A percentile compares a stretch with the other conserved stretches of the same genome.
Conservation (phyloP, 1,140 invertebrate genomes). For the Drosophila triauraria region DNA sequence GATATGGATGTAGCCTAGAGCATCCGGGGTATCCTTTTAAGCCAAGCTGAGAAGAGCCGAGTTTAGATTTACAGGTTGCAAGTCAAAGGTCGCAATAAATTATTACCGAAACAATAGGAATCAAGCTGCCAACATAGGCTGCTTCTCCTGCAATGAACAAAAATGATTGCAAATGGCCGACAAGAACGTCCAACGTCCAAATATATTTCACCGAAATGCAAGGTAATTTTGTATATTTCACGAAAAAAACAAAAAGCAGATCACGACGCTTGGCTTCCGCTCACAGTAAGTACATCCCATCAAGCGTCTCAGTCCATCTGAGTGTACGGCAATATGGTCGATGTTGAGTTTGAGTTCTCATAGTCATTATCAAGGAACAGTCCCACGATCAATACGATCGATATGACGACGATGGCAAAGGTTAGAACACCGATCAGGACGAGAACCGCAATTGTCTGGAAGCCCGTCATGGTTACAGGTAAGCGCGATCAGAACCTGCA, state of each 20-base stretch:
- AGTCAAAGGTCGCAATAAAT: too few species aligned
- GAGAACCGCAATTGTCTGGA: not conserved
- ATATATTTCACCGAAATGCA: not conserved
- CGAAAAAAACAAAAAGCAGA: not conserved
- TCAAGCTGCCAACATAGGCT: too few species aligned
- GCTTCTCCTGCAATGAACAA: too few species aligned
- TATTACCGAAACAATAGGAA: too few species aligned
- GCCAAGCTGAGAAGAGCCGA: too few species aligned
- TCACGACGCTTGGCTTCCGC: not conserved
- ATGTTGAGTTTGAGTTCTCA: not conserved
- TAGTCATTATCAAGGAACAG: not conserved
- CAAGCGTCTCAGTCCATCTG: not conserved
- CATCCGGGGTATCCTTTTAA: too few species aligned
- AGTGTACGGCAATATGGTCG: too few species aligned
- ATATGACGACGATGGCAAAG: not conserved
- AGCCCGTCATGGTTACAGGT: not conserved
- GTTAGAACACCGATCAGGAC: not conserved
- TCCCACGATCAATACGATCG: not conserved
- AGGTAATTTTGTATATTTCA: not conserved
- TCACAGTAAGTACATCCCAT: not conserved
- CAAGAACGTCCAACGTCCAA: not conserved
- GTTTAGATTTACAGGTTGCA: too few species aligned
- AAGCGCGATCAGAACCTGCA: not conserved
- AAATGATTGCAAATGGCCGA: too few species aligned
- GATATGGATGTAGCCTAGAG: too few species aligned